Evolutionary conservation across 2,888 invertebrate genomes (phyloP).

Genomic region (Agrypnus murinus): DNA sequence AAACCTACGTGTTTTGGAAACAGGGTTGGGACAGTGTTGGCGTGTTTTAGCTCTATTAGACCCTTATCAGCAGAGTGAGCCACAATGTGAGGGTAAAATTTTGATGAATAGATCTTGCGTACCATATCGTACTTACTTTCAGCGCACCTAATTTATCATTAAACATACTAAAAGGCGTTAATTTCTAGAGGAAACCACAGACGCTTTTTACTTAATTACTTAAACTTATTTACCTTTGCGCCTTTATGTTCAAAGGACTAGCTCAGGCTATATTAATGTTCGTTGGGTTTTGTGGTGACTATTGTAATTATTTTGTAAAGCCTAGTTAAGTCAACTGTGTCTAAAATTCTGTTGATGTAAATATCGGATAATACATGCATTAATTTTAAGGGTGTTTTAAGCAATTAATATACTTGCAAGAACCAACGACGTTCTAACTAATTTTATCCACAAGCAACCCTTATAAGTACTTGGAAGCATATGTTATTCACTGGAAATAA

Average conservation of each 20-base stretch:
- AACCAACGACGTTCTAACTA: too few species aligned
- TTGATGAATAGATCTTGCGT: conserved; percentile 47
- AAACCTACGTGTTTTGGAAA: conserved; percentile 50
- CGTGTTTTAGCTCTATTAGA: conserved; percentile 53
- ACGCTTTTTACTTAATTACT: conserved; percentile 20
- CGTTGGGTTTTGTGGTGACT: background rate
- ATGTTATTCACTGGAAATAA: too few species aligned
- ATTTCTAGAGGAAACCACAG: conserved; percentile 17
- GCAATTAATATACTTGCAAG: too few species aligned
- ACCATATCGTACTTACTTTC: conserved; percentile 33
- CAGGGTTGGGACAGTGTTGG: conserved; percentile 48
- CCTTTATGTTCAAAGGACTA: conserved; percentile 1
- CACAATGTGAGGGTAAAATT: conserved; percentile 48
- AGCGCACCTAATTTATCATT: conserved; percentile 29
- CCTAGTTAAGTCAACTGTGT: too few species aligned
- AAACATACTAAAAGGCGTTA: conserved; percentile 18
- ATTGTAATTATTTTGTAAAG: background rate
- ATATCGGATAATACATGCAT: too few species aligned
- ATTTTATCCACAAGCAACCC: too few species aligned
- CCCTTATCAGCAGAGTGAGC: conserved; percentile 47
- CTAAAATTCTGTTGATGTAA: too few species aligned
- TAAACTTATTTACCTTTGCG: conserved; percentile 12
- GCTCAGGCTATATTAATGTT: conserved; percentile 5
- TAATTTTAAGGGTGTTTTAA: too few species aligned
- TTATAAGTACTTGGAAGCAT: too few species aligned